Evolutionary conservation across 2,888 invertebrate species (phyloP), one percentile per base, ranked within the genome.

Genomic region (Scrobipalpa costella): DNA sequence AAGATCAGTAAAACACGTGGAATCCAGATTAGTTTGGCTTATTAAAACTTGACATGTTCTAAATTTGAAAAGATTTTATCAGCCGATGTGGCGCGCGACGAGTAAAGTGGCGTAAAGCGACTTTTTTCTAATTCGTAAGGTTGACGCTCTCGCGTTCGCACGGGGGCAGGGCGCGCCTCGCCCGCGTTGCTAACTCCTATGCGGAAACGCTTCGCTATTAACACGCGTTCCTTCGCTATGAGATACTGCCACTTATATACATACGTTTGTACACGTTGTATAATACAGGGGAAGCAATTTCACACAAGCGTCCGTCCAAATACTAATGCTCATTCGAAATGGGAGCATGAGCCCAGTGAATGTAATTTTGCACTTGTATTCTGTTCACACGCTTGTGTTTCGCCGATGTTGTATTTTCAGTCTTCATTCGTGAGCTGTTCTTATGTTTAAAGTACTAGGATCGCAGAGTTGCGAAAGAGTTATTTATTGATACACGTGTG

Each of bases 191-290:
- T 38, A 84, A 82, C 82, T 84, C 86, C 86, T 88, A 89, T 86
- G 90, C 90, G 90, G 90, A 91, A 91, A 90, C 88, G 81, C 83
- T 85, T 86, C 81, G 86, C 88, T 87, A 88, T 89, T 89, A 89
- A 88, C 90, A 88, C 90, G 84, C 87, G 87, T 85, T 86, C 85
- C 86, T 82, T 79, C 83, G 84, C 85, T 85, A 86, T 88, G 86
- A 89, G 88, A 89, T 88, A 89, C 88, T 86, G 85, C 86, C 85
- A 85, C 85, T 85, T 87, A 84, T 81, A 81, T 80, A 81, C 79
- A 87, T n/a, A 84, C 81, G 81, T 80, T 81, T 79, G 74, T 80
- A 80, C 75, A 61, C 52, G 38, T 60, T 50, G 73, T 76, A 77
- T 72, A 73, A 78, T 73, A 79, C 76, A 76, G 77, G 82, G 81